Percentiles rank a stretch among this genome's conserved stretches.
phyloP scores from a whole-genome alignment of 2,888 invertebrate genomes.

The Cheilosia impressa region DNA sequence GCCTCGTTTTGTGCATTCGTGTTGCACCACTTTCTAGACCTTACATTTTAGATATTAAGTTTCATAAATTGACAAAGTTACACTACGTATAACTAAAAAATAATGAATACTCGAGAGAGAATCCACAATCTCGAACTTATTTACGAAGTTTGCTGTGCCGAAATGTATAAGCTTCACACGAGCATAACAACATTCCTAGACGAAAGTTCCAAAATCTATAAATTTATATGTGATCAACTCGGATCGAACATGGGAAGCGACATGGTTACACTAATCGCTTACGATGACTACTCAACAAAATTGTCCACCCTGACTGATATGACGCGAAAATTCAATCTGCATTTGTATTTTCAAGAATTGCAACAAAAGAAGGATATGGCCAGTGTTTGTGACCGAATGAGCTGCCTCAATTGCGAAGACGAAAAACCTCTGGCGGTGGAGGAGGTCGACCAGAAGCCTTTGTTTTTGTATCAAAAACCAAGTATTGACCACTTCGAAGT shows the following conservation, averaged over 20 bases:
- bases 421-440: not conserved
- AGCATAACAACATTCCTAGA: slow-evolving; percentile 64
- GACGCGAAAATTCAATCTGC: slow-evolving; percentile 67
- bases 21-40: slow-evolving; percentile 19
- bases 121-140: slow-evolving; percentile 66
- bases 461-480: slow-evolving; percentile 54
- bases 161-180: slow-evolving; percentile 62
- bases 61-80: slow-evolving; percentile 53
- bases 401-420: slow-evolving; percentile 23
- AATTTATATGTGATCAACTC: slow-evolving; percentile 45
- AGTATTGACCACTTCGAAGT: slow-evolving; percentile 55
- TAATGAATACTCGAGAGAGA: slow-evolving; percentile 62
- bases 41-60: slow-evolving; percentile 18
- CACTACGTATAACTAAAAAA: slow-evolving; percentile 23
- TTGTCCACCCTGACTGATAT: slow-evolving; percentile 58
- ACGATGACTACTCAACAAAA: slow-evolving; percentile 66
- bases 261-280: slow-evolving; percentile 49
- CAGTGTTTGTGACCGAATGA: slow-evolving; percentile 40
- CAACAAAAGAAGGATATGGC: slow-evolving; percentile 57
- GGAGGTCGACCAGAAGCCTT: slow-evolving; percentile 1
- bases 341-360: slow-evolving; percentile 62
- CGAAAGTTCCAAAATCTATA: slow-evolving; percentile 53
- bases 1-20: slow-evolving; percentile 17
- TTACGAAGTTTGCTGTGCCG: slow-evolving; percentile 66
- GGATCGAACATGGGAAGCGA: slow-evolving; percentile 23